Evolutionary conservation across 2,797 vertebrate genomes (phyloP).

Genomic region (Heliangelus exortis): DNA sequence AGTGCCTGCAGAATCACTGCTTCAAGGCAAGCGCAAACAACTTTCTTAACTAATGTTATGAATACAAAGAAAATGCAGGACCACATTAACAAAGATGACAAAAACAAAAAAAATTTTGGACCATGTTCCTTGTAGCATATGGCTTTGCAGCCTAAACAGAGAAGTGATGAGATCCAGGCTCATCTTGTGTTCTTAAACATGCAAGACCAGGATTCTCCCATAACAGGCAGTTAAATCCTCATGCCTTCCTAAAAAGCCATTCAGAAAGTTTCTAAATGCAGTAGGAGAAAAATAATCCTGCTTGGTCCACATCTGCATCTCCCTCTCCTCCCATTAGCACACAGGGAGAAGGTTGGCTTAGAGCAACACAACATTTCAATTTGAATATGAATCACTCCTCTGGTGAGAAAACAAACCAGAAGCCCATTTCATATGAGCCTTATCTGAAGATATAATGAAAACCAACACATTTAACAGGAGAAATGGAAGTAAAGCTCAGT

Average conservation of each 20-base stretch:
- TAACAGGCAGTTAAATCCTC: not conserved
- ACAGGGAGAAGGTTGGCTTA: not conserved
- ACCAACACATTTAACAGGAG: not conserved
- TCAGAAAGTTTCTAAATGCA: conserved; percentile 41
- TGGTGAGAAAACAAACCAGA: conserved; percentile 49
- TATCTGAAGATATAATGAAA: conserved; percentile 40
- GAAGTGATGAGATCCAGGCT: not conserved
- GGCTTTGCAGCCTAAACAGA: not conserved
- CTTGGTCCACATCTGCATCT: not conserved
- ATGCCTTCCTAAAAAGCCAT: conserved; percentile 24
- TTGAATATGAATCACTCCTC: conserved; percentile 55
- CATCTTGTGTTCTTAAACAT: not conserved
- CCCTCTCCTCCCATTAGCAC: conserved; percentile 33
- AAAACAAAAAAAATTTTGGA: not conserved
- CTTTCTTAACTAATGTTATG: not conserved
- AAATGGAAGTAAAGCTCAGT: not conserved
- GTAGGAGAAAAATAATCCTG: conserved; percentile 11
- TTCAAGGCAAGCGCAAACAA: not conserved
- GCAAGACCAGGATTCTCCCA: not conserved
- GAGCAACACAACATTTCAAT: conserved; percentile 22
- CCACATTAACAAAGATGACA: not conserved
- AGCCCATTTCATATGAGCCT: not conserved
- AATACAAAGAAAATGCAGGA: not conserved
- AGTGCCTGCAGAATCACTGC: not conserved
- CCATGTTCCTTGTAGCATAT: not conserved